These are phyloP conservation scores for Caenorhabditis inopinata DNA, from an alignment of 1,140 invertebrate genomes.

Conservation along the genomic window DNA sequence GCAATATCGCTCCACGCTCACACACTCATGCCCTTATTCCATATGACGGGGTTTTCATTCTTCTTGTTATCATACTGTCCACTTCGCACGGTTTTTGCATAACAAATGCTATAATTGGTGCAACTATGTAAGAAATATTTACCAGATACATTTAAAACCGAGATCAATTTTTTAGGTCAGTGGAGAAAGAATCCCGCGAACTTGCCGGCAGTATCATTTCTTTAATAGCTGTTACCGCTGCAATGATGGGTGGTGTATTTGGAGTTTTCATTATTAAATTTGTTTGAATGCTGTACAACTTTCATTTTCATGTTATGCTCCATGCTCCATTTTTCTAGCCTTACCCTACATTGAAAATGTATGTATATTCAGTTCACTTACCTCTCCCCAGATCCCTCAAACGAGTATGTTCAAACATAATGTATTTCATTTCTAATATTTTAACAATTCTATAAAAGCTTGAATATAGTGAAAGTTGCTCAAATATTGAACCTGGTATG, in stretches of 20 bases:
- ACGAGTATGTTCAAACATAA: not conserved
- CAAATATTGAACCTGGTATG: no score
- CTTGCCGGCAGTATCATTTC: slow-evolving; percentile 23
- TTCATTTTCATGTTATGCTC: not conserved
- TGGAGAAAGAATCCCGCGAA: not conserved
- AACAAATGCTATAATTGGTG: slow-evolving; percentile 2
- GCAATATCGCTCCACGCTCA: slow-evolving; percentile 23
- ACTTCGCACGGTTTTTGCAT: slow-evolving; percentile 37
- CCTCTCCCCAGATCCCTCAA: not conserved
- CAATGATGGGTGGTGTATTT: slow-evolving; percentile 13
- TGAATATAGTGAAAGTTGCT: no score
- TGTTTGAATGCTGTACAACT: not conserved
- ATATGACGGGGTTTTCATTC: slow-evolving; percentile 40
- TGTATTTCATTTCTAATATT: not conserved
- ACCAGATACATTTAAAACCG: no score
- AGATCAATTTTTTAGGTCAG: not conserved
- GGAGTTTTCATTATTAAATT: slow-evolving; percentile 27
- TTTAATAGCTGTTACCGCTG: slow-evolving; percentile 22
- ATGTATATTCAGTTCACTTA: slow-evolving; percentile 15
- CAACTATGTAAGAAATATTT: not conserved
- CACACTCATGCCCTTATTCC: slow-evolving; percentile 36
- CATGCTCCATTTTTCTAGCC: not conserved
- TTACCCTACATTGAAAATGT: not conserved
- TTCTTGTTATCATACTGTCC: slow-evolving; percentile 27
- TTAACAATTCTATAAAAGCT: not conserved